phyloP scores from a whole-genome alignment of 2,113 vertebrate species.

The Narcine bancroftii region DNA sequence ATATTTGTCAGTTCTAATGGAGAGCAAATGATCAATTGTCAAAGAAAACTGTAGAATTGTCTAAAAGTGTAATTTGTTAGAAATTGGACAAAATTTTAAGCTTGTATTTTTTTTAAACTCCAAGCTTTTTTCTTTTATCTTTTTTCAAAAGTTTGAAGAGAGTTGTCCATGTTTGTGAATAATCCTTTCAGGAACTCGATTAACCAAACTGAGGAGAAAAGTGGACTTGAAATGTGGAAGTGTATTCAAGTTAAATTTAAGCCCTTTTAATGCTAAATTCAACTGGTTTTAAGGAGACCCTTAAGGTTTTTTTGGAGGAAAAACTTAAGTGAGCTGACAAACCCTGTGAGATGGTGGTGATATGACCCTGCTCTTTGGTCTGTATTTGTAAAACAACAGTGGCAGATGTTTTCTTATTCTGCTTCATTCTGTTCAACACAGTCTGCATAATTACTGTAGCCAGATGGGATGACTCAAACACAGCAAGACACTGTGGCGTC shows the following conservation, averaged over 20 bases:
- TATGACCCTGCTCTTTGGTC: background rate
- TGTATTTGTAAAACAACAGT: conserved; percentile 9
- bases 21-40: background rate
- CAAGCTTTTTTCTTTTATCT: background rate
- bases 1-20: background rate
- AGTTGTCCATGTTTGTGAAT: background rate
- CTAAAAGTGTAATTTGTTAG: background rate
- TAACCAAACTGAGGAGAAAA: background rate
- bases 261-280: background rate
- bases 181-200: background rate
- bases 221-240: background rate
- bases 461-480: conserved; percentile 29
- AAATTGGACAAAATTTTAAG: background rate
- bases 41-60: background rate
- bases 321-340: background rate
- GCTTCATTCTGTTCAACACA: background rate
- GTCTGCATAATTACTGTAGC: background rate
- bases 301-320: background rate
- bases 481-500: background rate
- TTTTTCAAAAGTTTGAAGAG: background rate
- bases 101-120: background rate
- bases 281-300: background rate
- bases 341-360: background rate
- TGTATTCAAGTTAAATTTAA: background rate
- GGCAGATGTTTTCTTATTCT: conserved; percentile 10